Base-by-base conservation (phyloP, 2,113 vertebrate genomes). In the Salvator merianae region DNA sequence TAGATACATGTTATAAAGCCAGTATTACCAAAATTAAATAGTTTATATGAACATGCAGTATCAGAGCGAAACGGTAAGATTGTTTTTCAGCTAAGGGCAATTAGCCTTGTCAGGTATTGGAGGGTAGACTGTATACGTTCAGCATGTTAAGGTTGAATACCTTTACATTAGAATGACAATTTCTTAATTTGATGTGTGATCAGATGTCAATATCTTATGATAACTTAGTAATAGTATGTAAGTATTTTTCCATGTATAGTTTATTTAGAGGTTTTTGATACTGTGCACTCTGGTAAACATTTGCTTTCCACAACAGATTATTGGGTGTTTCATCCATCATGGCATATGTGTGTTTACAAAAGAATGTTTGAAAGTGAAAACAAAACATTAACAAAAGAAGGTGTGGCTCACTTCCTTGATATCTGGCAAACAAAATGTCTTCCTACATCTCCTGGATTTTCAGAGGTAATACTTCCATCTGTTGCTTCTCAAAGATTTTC, bases 331-430 rank as follows among this genome's bases (percentile, higher is more conserved):
- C 98, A 99, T 75, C 97, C 98, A 0, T 98, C 98, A 0, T 99
- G 98, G 98, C 95, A 97, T 79, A 90, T 97, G 86, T 99, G 98
- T 92, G 94, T 99, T 84, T 99, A 99, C 87, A 97, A 96, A 93
- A 95, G 98, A 83, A 98, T 99, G 98, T 98, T 99, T 94, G 97
- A 98, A 88, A 98, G 98, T 84, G 98, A 99, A 93, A 99, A 98
- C 91, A 99, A 98, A 93, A 95, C 97, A 4, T 40, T 99, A 79
- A 97, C 95, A 85, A 98, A 94, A 89, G 98, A 99, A 91, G 98
- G 98, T 2, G 89, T 99, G 84, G 91, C 91, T 88, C 98, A 99
- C 88, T 97, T 99, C 88, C 90, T 99, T 47, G 96, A 97, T 84
- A 95, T 99, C 71, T 96, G 93, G 87, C 94, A 96, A 84, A 92